A percentile compares a stretch with the other conserved stretches of the same genome.
These are phyloP conservation scores for Cyclura pinguis DNA, from an alignment of 2,797 vertebrate genomes.

Conservation along the genomic window DNA sequence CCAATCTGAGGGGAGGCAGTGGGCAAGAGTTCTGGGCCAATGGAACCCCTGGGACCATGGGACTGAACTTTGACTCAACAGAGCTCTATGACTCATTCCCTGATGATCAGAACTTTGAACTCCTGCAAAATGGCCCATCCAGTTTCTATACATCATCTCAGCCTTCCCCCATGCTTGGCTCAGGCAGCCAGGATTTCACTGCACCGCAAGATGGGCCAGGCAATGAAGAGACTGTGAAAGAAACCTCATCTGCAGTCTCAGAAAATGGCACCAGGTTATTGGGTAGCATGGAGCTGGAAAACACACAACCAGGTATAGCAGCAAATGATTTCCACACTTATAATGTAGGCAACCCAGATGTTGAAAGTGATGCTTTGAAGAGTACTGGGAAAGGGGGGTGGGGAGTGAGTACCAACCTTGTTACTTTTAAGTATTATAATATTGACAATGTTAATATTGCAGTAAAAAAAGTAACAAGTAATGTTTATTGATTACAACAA, in stretches of 20 bases:
- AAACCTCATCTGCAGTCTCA: conserved; percentile 56
- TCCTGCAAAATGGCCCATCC: conserved; percentile 78
- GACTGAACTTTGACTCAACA: conserved; percentile 81
- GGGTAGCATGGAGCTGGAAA: conserved; percentile 80
- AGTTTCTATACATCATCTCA: conserved; percentile 84
- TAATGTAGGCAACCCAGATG: not conserved
- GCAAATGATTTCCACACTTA: not conserved
- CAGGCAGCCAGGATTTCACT: conserved; percentile 80
- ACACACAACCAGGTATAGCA: conserved; percentile 77
- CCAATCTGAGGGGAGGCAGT: conserved; percentile 81
- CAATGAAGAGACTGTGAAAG: conserved; percentile 62
- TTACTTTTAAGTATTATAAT: not conserved
- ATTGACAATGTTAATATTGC: not conserved
- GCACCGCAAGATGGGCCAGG: conserved; percentile 79
- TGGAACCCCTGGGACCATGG: conserved; percentile 82
- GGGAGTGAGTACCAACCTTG: not conserved
- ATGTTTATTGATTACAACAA: not conserved
- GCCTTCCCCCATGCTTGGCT: conserved; percentile 81
- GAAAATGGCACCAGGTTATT: conserved; percentile 76
- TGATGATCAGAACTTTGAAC: conserved; percentile 80
- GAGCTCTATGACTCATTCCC: conserved; percentile 86
- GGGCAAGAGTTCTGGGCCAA: conserved; percentile 90
- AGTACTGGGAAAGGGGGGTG: not conserved
- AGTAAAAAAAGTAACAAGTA: not conserved
- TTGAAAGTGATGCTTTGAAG: not conserved